phyloP scores from a whole-genome alignment of 30 jellyfish, hydroid and myxozoan species.

The Sanderia malayensis region DNA sequence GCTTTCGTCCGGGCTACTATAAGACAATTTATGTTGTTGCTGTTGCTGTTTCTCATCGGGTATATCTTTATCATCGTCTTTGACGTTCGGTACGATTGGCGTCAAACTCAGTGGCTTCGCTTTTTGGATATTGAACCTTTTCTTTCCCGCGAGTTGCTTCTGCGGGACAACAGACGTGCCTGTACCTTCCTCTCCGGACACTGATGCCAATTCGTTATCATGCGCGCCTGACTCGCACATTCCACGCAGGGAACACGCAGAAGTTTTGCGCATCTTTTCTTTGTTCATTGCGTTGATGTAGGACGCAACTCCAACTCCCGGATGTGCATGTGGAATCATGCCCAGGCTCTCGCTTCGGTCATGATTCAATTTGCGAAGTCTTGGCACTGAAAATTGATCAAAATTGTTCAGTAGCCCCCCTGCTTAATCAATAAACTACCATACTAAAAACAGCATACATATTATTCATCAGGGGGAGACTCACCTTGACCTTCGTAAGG shows the following conservation, averaged over 20 bases:
- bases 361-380: neutral
- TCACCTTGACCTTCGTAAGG: constrained; percentile 47
- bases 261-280: constrained; percentile 40
- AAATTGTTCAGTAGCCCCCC: no score
- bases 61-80: constrained; percentile 24
- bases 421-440: no score
- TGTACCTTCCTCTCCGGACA: constrained; percentile 37
- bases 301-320: constrained; percentile 71
- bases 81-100: constrained; percentile 41
- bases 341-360: constrained; percentile 31
- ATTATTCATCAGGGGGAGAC: no score
- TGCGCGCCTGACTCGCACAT: constrained; percentile 6
- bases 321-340: constrained; percentile 44
- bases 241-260: constrained; percentile 47
- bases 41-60: neutral
- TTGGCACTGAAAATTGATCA: constrained; percentile 7
- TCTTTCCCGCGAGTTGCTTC: constrained; percentile 5
- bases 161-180: neutral
- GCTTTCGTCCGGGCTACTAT: neutral
- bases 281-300: constrained; percentile 67
- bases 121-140: constrained; percentile 21
- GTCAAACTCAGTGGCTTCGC: constrained; percentile 44
- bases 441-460: no score
- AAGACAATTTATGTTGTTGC: neutral
- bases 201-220: constrained; percentile 7